Percentiles rank a stretch among this genome's conserved stretches.
Evolutionary conservation across 2,888 invertebrate genomes (phyloP).

Genomic region (Troides helena): DNA sequence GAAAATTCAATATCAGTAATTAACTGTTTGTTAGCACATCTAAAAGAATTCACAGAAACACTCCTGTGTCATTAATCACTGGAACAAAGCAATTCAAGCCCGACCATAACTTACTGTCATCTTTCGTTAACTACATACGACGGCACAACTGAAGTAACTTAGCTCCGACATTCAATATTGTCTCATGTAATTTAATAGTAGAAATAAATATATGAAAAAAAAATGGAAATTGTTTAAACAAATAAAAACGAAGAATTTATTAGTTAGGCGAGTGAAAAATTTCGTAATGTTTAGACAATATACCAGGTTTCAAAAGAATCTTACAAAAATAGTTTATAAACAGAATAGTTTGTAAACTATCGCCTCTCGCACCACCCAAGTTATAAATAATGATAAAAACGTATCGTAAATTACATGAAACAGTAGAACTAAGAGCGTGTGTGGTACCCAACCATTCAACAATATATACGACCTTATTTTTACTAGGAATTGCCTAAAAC

Average conservation of each 20-base stretch:
- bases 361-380: conserved; percentile 14
- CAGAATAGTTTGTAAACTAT: neutral
- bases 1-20: conserved; percentile 3
- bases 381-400: conserved; percentile 29
- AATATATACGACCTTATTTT: conserved; percentile 37
- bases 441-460: conserved; percentile 9
- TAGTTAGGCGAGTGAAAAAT: neutral
- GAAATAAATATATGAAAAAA: conserved; percentile 9
- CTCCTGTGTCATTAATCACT: conserved; percentile 36
- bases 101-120: conserved; percentile 42
- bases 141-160: conserved; percentile 35
- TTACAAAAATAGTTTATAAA: conserved; percentile 15
- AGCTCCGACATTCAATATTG: conserved; percentile 34
- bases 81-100: conserved; percentile 37
- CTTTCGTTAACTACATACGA: conserved; percentile 33
- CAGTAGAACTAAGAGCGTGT: conserved; percentile 5
- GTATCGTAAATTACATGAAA: conserved; percentile 24
- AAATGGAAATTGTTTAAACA: conserved; percentile 17
- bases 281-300: conserved; percentile 9
- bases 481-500: conserved; percentile 64
- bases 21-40: conserved; percentile 16
- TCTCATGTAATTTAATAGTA: conserved; percentile 21
- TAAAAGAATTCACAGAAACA: conserved; percentile 31
- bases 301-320: conserved; percentile 10
- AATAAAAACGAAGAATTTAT: neutral